Evolutionary conservation across 2,113 vertebrate genomes (phyloP).

Genomic region (Triplophysa dalaica): DNA sequence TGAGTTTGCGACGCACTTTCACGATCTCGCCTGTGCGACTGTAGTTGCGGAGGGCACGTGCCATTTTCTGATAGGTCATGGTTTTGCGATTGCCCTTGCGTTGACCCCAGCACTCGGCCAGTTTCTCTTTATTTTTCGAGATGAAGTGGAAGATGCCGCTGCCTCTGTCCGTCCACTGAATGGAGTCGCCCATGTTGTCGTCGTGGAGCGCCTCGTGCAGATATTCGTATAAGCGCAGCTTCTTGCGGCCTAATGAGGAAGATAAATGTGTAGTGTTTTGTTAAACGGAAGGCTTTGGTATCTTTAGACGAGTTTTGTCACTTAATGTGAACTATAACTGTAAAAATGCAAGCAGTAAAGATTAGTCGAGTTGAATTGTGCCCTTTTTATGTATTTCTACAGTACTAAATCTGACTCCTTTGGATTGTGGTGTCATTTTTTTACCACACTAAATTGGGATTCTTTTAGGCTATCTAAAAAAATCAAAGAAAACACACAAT

Average conservation of each 20-base stretch:
- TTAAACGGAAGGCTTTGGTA: neutral
- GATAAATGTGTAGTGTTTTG: neutral
- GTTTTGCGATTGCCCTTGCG: constrained; percentile 95
- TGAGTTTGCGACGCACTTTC: constrained; percentile 93
- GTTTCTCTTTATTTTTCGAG: constrained; percentile 95
- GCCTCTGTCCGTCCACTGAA: constrained; percentile 90
- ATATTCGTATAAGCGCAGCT: constrained; percentile 91
- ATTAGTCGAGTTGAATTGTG: no score
- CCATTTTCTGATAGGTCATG: constrained; percentile 99
- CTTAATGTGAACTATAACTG: neutral
- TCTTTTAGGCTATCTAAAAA: no score
- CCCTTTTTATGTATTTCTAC: no score
- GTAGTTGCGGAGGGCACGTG: constrained; percentile 92
- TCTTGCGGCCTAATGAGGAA: constrained; percentile 81
- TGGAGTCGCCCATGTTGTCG: constrained; percentile 88
- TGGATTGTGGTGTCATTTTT: neutral
- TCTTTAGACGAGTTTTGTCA: neutral
- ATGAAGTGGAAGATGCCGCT: constrained; percentile 93
- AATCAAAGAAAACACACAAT: neutral
- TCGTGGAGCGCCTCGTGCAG: constrained; percentile 86
- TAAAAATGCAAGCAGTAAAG: no score
- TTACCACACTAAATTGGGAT: no score
- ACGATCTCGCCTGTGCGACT: constrained; percentile 92
- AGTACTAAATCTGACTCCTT: no score
- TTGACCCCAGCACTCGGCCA: constrained; percentile 94